Evolutionary conservation across 2,113 vertebrate species (phyloP).

Genomic region (Isichthys henryi): DNA sequence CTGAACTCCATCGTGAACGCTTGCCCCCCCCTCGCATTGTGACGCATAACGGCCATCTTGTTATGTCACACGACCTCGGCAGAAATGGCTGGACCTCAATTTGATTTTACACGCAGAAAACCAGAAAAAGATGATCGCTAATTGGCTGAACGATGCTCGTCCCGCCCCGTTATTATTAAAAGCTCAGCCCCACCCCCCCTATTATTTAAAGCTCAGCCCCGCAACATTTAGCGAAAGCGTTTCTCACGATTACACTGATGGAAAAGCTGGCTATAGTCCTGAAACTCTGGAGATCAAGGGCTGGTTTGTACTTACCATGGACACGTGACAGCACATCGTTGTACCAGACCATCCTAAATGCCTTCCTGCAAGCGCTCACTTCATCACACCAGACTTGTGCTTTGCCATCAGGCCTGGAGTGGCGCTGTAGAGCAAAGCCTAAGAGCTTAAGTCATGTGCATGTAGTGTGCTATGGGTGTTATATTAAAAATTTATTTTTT

Average conservation of each 20-base stretch:
- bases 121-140: not conserved
- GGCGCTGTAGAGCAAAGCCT: not conserved
- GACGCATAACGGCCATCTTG: slow-evolving; percentile 39
- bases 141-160: not conserved
- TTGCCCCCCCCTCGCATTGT: slow-evolving; percentile 27
- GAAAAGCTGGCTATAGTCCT: not conserved
- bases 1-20: not conserved
- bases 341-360: too few species aligned
- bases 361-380: not conserved
- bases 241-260: not conserved
- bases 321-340: not conserved
- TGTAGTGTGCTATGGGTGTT: not conserved
- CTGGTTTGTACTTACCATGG: not conserved
- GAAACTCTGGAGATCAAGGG: not conserved
- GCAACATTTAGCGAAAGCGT: not conserved
- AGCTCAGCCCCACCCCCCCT: not conserved
- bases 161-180: not conserved
- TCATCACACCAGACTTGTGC: not conserved
- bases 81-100: not conserved
- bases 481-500: not conserved
- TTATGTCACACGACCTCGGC: not conserved
- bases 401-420: not conserved
- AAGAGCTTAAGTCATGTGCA: not conserved
- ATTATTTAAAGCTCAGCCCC: not conserved
- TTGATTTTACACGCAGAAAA: not conserved